Percentiles rank a stretch among this genome's conserved stretches.
phyloP scores from a whole-genome alignment of 2,113 vertebrate genomes.

The Spea multiplicata region DNA sequence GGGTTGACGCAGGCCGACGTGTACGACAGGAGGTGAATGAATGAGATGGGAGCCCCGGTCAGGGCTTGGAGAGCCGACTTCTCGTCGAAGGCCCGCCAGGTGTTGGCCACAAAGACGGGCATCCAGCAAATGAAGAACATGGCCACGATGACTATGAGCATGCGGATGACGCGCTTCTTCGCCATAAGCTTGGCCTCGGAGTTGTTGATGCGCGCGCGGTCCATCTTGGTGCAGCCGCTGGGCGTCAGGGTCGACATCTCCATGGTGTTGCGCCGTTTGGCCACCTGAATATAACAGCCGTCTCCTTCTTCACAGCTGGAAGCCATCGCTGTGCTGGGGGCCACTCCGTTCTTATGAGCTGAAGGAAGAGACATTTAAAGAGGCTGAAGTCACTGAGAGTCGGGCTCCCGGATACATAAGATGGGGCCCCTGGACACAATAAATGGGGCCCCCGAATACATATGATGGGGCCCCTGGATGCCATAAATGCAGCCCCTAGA shows the following conservation, averaged over 20 bases:
- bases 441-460: too few species aligned
- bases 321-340: not conserved
- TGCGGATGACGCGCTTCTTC: conserved; percentile 90
- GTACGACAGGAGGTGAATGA: conserved; percentile 89
- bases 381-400: too few species aligned
- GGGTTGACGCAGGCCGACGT: conserved; percentile 89
- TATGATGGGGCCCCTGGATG: too few species aligned
- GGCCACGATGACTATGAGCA: conserved; percentile 89
- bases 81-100: conserved; percentile 84
- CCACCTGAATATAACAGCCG: conserved; percentile 82
- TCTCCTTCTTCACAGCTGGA: conserved; percentile 73
- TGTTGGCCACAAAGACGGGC: conserved; percentile 88
- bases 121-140: conserved; percentile 94
- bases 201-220: conserved; percentile 71
- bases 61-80: conserved; percentile 70
- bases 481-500: too few species aligned
- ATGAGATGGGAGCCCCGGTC: conserved; percentile 86
- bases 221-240: conserved; percentile 53
- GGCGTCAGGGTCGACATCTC: conserved; percentile 78
- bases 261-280: conserved; percentile 65
- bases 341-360: conserved; percentile 64
- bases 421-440: too few species aligned
- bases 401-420: too few species aligned
- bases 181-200: conserved; percentile 83
- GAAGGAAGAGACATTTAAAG: not conserved